Percentiles rank a stretch among this genome's conserved stretches.
These are phyloP conservation scores for Drosophila varians DNA, from an alignment of 1,140 invertebrate genomes.

Conservation along the genomic window DNA sequence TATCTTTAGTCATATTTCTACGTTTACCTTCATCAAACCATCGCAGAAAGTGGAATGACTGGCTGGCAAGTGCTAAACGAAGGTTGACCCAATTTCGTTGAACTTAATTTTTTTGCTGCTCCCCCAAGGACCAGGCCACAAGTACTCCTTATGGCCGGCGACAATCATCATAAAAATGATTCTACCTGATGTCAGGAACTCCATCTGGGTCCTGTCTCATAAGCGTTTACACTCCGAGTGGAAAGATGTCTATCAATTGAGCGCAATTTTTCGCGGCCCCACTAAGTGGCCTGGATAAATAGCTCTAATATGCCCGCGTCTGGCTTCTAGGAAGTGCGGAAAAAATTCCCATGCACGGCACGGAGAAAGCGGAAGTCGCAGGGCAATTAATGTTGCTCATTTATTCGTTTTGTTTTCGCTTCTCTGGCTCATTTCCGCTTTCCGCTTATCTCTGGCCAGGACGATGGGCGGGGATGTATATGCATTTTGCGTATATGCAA, in stretches of 20 bases:
- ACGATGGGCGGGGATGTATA: neutral
- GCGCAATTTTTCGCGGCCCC: slow-evolving; percentile 7
- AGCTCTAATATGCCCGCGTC: neutral
- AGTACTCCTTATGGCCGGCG: neutral
- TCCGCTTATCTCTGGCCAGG: slow-evolving; percentile 15
- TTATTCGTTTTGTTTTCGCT: slow-evolving; percentile 43
- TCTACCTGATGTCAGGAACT: slow-evolving; percentile 27
- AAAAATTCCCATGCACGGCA: slow-evolving; percentile 36
- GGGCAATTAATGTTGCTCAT: slow-evolving; percentile 63
- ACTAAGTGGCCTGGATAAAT: slow-evolving; percentile 11
- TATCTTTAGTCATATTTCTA: slow-evolving; percentile 78
- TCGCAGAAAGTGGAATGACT: slow-evolving; percentile 4
- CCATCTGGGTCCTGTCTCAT: slow-evolving; percentile 7
- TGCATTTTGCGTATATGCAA: neutral
- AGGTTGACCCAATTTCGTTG: slow-evolving; percentile 69
- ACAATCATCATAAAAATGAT: slow-evolving; percentile 63
- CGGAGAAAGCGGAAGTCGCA: slow-evolving; percentile 64
- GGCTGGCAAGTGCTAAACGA: slow-evolving; percentile 1
- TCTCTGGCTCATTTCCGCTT: slow-evolving; percentile 10
- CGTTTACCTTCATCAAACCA: slow-evolving; percentile 72
- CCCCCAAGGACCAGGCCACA: slow-evolving; percentile 8
- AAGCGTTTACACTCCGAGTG: neutral
- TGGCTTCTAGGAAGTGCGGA: neutral
- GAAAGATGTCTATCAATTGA: slow-evolving; percentile 28
- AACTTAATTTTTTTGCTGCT: slow-evolving; percentile 65